phyloP scores from a whole-genome alignment of 2,888 invertebrate species.

The Cataglyphis altisquamis region DNA sequence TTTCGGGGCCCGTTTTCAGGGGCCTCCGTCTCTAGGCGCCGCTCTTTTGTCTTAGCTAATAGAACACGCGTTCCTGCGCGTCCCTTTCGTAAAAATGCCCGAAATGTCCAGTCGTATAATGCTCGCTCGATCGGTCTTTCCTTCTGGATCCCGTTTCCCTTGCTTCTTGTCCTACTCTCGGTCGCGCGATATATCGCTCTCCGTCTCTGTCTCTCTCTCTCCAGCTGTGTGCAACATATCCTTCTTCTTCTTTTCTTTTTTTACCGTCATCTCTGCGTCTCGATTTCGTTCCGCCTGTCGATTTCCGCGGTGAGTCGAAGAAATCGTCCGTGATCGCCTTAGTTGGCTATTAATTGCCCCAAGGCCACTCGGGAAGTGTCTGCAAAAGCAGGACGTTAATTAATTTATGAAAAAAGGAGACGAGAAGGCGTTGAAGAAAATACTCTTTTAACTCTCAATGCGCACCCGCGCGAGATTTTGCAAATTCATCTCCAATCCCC shows the following conservation, averaged over 20 bases:
- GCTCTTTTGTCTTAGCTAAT: constrained; percentile 86
- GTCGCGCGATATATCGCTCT: constrained; percentile 31
- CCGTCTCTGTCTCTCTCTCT: constrained; percentile 60
- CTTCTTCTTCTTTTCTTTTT: constrained; percentile 32
- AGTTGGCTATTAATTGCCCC: constrained; percentile 82
- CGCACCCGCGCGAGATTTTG: constrained; percentile 41
- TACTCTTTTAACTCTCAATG: constrained; percentile 34
- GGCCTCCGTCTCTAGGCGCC: constrained; percentile 84
- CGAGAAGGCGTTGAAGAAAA: constrained; percentile 30
- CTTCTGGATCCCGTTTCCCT: constrained; percentile 54
- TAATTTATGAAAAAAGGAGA: constrained; percentile 50
- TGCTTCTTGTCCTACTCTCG: constrained; percentile 39
- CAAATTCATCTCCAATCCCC: constrained; percentile 36
- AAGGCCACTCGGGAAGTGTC: constrained; percentile 68
- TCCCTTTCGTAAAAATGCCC: constrained; percentile 84
- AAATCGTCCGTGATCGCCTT: constrained; percentile 77
- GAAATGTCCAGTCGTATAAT: constrained; percentile 85
- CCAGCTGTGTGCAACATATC: constrained; percentile 35
- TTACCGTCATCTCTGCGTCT: constrained; percentile 15
- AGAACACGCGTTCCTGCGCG: constrained; percentile 85
- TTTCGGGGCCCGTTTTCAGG: constrained; percentile 71
- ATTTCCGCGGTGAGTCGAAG: constrained; percentile 54
- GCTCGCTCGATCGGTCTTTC: constrained; percentile 81
- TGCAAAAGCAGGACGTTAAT: constrained; percentile 50
- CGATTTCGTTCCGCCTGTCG: constrained; percentile 38